A percentile compares a stretch with the other conserved stretches of the same genome.
Evolutionary conservation across 1,140 invertebrate genomes (phyloP).

Genomic region (Eriocheir sinensis): DNA sequence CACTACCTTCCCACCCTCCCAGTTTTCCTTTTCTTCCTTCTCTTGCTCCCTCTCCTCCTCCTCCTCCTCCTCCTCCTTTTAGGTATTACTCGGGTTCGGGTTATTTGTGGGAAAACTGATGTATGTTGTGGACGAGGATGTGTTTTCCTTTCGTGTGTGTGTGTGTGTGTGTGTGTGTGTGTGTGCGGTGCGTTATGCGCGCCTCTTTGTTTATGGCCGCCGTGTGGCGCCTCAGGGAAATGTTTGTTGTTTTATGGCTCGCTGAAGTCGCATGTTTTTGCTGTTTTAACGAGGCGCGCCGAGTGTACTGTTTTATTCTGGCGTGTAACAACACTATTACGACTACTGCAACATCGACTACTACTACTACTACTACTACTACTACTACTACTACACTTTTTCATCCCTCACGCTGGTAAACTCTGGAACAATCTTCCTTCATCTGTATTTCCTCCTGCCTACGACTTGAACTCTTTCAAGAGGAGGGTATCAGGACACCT

Average conservation of each 20-base stretch:
- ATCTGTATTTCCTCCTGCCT: no score
- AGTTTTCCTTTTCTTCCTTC: background rate
- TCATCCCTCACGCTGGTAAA: no score
- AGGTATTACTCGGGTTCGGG: background rate
- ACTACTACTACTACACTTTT: no score
- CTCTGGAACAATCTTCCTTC: no score
- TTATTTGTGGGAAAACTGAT: constrained; percentile 6
- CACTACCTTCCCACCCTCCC: background rate
- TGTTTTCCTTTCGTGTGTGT: no score
- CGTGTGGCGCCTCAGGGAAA: background rate
- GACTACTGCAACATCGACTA: no score
- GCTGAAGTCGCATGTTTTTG: background rate
- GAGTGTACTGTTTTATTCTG: no score
- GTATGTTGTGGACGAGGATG: constrained; percentile 12
- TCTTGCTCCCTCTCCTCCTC: background rate
- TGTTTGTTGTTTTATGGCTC: background rate
- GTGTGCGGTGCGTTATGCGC: background rate
- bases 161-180: background rate
- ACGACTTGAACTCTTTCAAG: no score
- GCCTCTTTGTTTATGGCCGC: background rate
- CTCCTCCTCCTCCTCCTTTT: background rate
- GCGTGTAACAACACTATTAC: no score
- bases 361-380: no score
- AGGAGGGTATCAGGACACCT: no score
- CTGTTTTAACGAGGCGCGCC: background rate